These are phyloP conservation scores for Boleophthalmus pectinirostris DNA, from an alignment of 2,113 vertebrate species.

Conservation along the genomic window DNA sequence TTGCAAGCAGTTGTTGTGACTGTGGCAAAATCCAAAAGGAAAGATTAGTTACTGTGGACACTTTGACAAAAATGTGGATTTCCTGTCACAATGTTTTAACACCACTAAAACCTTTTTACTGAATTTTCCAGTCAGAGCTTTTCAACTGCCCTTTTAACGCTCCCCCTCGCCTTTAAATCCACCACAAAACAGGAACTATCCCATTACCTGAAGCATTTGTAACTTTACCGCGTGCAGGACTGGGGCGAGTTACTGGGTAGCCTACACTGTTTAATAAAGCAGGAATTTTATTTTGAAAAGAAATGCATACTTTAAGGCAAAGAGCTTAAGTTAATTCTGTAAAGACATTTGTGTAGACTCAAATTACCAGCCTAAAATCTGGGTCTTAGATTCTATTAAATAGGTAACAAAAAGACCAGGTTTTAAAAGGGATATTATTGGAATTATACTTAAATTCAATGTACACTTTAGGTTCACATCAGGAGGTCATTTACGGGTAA, in stretches of 20 bases:
- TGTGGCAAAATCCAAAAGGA: neutral
- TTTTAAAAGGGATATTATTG: conserved; percentile 4
- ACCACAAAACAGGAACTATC: conserved; percentile 64
- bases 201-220: conserved; percentile 50
- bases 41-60: neutral
- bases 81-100: conserved; percentile 41
- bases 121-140: conserved; percentile 45
- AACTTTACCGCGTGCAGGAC: conserved; percentile 37
- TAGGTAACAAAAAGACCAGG: conserved; percentile 1
- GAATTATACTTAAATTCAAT: neutral
- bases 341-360: conserved; percentile 48
- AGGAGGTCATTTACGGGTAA: conserved; percentile 1
- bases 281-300: conserved; percentile 59
- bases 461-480: neutral
- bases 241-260: conserved; percentile 36
- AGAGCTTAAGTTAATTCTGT: conserved; percentile 29
- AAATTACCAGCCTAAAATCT: conserved; percentile 29
- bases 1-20: neutral
- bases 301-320: conserved; percentile 40
- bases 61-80: conserved; percentile 15
- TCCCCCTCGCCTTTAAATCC: conserved; percentile 50
- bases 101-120: conserved; percentile 31
- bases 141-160: conserved; percentile 49
- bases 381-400: neutral
- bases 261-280: conserved; percentile 57